phyloP scores from a whole-genome alignment of 2,113 vertebrate genomes.

The Lepus timidus region DNA sequence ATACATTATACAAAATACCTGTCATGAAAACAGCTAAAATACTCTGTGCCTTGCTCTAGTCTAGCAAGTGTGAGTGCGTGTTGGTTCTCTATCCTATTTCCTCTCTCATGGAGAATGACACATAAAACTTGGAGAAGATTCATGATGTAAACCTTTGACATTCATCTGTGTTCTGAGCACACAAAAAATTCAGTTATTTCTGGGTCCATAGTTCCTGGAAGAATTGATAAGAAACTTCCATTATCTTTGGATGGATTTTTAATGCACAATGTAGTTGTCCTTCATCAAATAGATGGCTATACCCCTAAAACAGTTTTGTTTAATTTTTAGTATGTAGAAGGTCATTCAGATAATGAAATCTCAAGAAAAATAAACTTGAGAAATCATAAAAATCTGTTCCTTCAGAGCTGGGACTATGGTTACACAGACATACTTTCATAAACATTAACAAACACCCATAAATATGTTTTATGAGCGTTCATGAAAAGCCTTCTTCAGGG shows the following conservation, averaged over 20 bases:
- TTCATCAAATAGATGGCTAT: not conserved
- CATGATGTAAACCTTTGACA: not conserved
- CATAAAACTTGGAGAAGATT: not conserved
- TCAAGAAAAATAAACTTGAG: not conserved
- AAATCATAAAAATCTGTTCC: not conserved
- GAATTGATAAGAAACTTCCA: not conserved
- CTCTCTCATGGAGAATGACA: not conserved
- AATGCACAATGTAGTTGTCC: not conserved
- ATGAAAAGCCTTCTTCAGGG: slow-evolving; percentile 45
- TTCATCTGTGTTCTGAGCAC: not conserved
- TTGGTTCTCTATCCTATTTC: not conserved
- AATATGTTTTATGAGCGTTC: slow-evolving; percentile 55
- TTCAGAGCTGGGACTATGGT: not conserved
- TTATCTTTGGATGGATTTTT: not conserved
- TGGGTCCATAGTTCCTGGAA: not conserved
- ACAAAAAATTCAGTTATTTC: rapidly evolving
- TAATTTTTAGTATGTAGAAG: not conserved
- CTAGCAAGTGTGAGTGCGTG: rapidly evolving
- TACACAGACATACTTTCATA: not conserved
- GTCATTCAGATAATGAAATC: slow-evolving; percentile 11
- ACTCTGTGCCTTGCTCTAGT: not conserved
- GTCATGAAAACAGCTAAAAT: not conserved
- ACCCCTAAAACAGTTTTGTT: not conserved
- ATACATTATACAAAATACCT: not conserved
- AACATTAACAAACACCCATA: slow-evolving; percentile 36